Base-by-base conservation (phyloP, 2,888 invertebrate species). In the Nomada ferruginata region DNA sequence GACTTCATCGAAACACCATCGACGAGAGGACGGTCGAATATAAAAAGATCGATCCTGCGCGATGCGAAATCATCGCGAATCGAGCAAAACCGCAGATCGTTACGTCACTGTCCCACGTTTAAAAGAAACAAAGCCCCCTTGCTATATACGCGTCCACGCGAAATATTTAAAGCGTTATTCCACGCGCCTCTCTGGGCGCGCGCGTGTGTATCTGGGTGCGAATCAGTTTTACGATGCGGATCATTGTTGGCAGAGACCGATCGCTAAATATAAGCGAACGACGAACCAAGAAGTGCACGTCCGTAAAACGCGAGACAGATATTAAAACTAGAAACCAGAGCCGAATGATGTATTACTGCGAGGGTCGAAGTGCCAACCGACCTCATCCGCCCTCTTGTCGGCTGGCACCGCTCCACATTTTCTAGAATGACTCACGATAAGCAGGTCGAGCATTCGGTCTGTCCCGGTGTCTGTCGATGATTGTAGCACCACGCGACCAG, bases 401-500 rank as follows among this genome's bases (percentile, higher is more conserved):
- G 85, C 84, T 87, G 87, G 87, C 87, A 87, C 29, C 80, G 79
- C 76, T 87, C 87, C 87, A 87, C 84, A 74, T 83, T 78, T 85
- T 82, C 81, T 66, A 72, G 82, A 79, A 79, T 85, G 86, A 83
- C 57, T 86, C 85, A 86, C 82, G 85, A 85, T 85, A 79, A 83
- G 66, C 83, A 36, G 79, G 73, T 85, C 83, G 85, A 64, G 13
- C 64, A 26, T 80, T 74, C 74, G 70, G 82, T 82, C 81, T 80
- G 81, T 82, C 57, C 63, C 55, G 42, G 63, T 11, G 76, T 77
- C 69, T 80, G 68, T 80, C 72, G 71, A 72, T 69, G 69, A 50
- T 61, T 20, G 20, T 47, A 63, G 61, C 55, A 60, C 63, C 50
- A 9, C 23, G 36, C 52, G 29, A 11, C 42, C 55, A 13, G 23